Evolutionary conservation across 1,140 invertebrate species (phyloP), one percentile per base, ranked within the genome.

Genomic region (Macrostomum lignano): DNA sequence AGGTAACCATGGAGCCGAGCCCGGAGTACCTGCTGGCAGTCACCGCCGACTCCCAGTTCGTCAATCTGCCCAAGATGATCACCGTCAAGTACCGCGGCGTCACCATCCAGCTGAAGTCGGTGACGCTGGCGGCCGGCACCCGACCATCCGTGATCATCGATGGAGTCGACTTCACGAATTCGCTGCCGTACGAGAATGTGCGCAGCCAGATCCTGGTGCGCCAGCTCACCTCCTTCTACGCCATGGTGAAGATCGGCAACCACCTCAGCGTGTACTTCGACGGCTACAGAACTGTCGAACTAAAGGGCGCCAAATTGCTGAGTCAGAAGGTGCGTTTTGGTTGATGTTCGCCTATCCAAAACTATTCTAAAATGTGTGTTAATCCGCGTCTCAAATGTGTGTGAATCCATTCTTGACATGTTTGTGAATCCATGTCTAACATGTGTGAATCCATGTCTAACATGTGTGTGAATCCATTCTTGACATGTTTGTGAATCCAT

Each of bases 201-300:
- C 14, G 17, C 17, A 28, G 17, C 14, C 14, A 28, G 14, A 28
- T 28, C 17, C 9, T 15, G 7, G 26, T 28, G 14, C 14, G 26
- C 14, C 14, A 28, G 17, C 17, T 28, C 7, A 28, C 26, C 14
- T 15, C 14, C 9, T 15, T 28, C 17, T 28, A 28, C 17, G 17
- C 26, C 3, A 17, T 15, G 17, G 26, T 28, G 7, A 28, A 9
- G 4, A 9, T 28, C 9, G 9, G 26, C 17, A 28, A 17, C 17
- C 26, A 28, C 17, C 17, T 28, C 9, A 28, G 17, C 14, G 14
- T 28, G 17, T 28, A 28, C 9, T 28, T 28, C 9, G 26, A 28
- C 9, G 26, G 26, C 26, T 15, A 17, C 26, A 28, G 17, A 28
- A 5, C 26, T 28, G 4, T 28, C 3, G 14, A 28, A 15, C 14